Evolutionary conservation across 1,140 invertebrate species (phyloP).

Genomic region (Drosophila varians): DNA sequence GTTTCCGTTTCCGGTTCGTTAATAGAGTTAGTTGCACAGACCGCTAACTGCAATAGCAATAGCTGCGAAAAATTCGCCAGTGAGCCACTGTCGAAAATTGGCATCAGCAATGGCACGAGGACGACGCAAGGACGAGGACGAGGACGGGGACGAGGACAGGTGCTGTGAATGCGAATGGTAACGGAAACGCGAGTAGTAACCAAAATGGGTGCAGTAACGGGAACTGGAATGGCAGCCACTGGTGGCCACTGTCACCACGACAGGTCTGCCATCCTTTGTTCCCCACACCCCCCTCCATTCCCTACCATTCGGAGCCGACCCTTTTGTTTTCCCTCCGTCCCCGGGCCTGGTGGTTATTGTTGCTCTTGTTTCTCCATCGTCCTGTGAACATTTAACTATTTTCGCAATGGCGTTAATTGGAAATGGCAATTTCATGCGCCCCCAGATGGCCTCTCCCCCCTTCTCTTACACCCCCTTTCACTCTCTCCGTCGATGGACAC

Average conservation of each 20-base stretch:
- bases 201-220: conserved; percentile 20
- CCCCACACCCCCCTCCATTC: not conserved
- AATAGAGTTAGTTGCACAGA: conserved; percentile 82
- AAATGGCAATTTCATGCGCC: conserved; percentile 79
- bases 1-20: conserved; percentile 78
- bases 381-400: conserved; percentile 75
- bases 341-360: conserved; percentile 34
- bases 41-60: conserved; percentile 38
- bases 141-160: conserved; percentile 26
- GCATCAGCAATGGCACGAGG: conserved; percentile 19
- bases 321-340: conserved; percentile 37
- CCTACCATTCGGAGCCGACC: not conserved
- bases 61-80: conserved; percentile 41
- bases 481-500: not conserved
- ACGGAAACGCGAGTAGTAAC: conserved; percentile 5
- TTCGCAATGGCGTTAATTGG: conserved; percentile 81
- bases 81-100: conserved; percentile 48
- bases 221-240: conserved; percentile 5
- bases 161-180: conserved; percentile 14
- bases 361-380: conserved; percentile 38
- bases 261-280: not conserved
- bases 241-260: conserved; percentile 49
- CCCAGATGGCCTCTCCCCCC: conserved; percentile 17
- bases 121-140: no score
- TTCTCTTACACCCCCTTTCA: not conserved